Evolutionary conservation across 2,797 vertebrate genomes (phyloP).

Genomic region (Tenualosa thibaudeaui): DNA sequence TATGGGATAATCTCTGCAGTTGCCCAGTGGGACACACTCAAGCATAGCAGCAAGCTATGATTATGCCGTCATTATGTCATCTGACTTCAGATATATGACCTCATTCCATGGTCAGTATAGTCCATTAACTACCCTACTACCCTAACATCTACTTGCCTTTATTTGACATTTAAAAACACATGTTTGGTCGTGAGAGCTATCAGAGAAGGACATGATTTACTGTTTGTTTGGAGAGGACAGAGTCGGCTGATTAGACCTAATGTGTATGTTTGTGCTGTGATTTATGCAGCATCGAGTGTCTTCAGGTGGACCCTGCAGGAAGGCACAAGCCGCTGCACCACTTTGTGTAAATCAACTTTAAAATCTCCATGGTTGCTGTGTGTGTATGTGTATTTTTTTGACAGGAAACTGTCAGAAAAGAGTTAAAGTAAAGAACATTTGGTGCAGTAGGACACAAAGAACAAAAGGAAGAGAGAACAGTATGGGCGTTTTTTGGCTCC

Average conservation of each 20-base stretch:
- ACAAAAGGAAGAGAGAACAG: not conserved
- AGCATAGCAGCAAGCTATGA: not conserved
- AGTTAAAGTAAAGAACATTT: not conserved
- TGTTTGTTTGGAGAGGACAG: not conserved
- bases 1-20: not conserved
- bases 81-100: not conserved
- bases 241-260: not conserved
- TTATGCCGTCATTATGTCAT: not conserved
- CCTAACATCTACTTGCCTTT: not conserved
- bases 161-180: not conserved
- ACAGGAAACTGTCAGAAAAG: not conserved
- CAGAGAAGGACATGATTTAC: slow-evolving; percentile 4
- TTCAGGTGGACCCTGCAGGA: not conserved
- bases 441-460: not conserved
- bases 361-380: not conserved
- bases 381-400: not conserved
- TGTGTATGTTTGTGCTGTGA: not conserved
- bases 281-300: not conserved
- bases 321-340: not conserved
- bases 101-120: not conserved
- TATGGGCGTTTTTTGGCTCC: not conserved
- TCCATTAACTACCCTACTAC: not conserved
- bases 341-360: not conserved
- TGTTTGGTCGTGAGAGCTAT: not conserved
- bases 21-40: not conserved